These are phyloP conservation scores for Zingel zingel DNA, from an alignment of 2,113 vertebrate species.

Conservation along the genomic window DNA sequence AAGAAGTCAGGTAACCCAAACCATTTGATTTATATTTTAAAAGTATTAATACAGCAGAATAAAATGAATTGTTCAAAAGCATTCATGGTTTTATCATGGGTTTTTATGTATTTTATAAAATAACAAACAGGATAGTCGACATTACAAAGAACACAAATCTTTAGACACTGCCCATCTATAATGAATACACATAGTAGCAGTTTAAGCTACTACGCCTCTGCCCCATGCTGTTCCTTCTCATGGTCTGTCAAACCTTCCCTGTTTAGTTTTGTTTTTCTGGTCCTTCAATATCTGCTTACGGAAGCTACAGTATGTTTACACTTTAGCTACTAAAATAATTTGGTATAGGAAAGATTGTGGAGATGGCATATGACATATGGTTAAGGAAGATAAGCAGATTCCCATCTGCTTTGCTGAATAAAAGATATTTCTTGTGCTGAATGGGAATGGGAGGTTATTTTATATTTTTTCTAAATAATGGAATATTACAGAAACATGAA, in stretches of 20 bases:
- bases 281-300: not conserved
- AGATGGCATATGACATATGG: not conserved
- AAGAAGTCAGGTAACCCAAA: not conserved
- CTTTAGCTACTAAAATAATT: not conserved
- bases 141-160: slow-evolving; percentile 16
- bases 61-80: not conserved
- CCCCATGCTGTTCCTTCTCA: too few relatives aligned
- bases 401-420: not conserved
- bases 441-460: not conserved
- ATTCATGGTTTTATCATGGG: not conserved
- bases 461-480: too few relatives aligned
- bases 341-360: not conserved
- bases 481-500: not conserved
- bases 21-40: not conserved
- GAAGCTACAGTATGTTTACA: not conserved
- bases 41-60: not conserved
- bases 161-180: slow-evolving; percentile 30
- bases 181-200: slow-evolving; percentile 9
- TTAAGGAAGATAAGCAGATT: too few relatives aligned
- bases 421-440: not conserved
- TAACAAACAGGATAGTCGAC: slow-evolving; percentile 1
- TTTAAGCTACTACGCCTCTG: too few relatives aligned
- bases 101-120: not conserved
- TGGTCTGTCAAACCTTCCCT: too few relatives aligned
- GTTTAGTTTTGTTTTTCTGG: not conserved